A percentile compares a stretch with the other conserved stretches of the same genome.
These are phyloP conservation scores for Cephus sareptanus DNA, from an alignment of 2,888 invertebrate genomes.

Conservation along the genomic window DNA sequence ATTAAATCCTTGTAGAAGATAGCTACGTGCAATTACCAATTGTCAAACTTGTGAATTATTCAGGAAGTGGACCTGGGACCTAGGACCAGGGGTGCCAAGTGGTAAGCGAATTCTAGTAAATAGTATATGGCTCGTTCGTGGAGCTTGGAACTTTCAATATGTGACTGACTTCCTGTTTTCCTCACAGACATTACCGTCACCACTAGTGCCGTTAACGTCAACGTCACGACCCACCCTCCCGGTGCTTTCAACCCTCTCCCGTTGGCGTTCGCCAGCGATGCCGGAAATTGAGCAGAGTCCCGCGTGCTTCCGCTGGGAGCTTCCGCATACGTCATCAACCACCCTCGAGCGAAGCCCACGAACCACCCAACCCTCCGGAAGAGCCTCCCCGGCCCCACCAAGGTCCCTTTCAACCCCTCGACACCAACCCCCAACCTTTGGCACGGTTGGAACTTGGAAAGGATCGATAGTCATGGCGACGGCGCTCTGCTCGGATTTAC, in stretches of 20 bases:
- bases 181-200: conserved; percentile 10
- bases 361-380: conserved; percentile 16
- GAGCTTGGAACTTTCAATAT: conserved; percentile 14
- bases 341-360: conserved; percentile 26
- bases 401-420: conserved; percentile 16
- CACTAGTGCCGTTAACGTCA: not conserved
- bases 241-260: conserved; percentile 18
- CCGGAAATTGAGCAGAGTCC: conserved; percentile 52
- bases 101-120: not conserved
- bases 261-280: conserved; percentile 39
- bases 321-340: conserved; percentile 54
- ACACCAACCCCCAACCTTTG: conserved; percentile 34
- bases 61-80: not conserved
- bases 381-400: conserved; percentile 6
- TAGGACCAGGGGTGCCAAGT: not conserved
- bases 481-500: conserved; percentile 46
- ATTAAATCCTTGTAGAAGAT: not conserved
- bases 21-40: not conserved
- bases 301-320: conserved; percentile 43
- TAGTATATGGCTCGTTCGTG: not conserved
- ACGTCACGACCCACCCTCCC: conserved; percentile 5
- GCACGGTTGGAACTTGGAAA: conserved; percentile 37
- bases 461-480: conserved; percentile 51
- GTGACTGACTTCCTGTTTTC: conserved; percentile 22
- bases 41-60: not conserved